Evolutionary conservation across 1,140 invertebrate genomes (phyloP), one percentile per base, ranked within the genome.

Genomic region (Hermatobates lingyangjiaoensis): DNA sequence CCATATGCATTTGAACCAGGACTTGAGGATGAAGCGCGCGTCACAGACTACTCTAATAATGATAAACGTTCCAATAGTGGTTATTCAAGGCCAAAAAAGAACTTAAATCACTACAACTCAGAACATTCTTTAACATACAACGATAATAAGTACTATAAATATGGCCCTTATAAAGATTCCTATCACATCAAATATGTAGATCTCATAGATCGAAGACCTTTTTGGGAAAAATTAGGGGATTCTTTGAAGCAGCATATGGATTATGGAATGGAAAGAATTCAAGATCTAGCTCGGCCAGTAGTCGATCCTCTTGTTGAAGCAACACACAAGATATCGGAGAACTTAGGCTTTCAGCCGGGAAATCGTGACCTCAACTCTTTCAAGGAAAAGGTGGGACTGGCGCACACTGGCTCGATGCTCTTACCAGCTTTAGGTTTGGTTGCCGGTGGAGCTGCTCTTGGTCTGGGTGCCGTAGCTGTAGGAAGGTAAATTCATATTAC

Each of bases 381-480:
- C 74, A 81, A 61, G 62, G 76, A 85, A 57, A 82, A 81, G 60
- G 69, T 84, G n/a, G 81, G 77, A 1, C 70, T 76, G 0, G 69
- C 70, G 10, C 64, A 63, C 5, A 65, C 58, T 28, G 58, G 68
- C 0, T 70, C 70, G 2, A 75, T 79, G 0, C 68, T 84, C 48
- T 66, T 83, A n/a, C 81, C 80, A 23, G 80, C 80, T 3, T 63
- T 83, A 18, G 80, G 81, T 10, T 65, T 83, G 1, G 77, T 86
- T 52, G 82, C 81, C 20, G 81, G 82, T 1, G 83, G 82, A 2
- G 80, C 83, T 14, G 81, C 83, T 7, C 66, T 85, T 3, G 81
- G 82, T 1, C 70, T 86, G 1, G 82, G 82, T 21, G 82, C 82
- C 0, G 78, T 83, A 0, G 82, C 82, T 2, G 75, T 85, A 27